A percentile compares a stretch with the other conserved stretches of the same genome.
Evolutionary conservation across 2,888 invertebrate species (phyloP).

Genomic region (Himalopsyche kuldschensis): DNA sequence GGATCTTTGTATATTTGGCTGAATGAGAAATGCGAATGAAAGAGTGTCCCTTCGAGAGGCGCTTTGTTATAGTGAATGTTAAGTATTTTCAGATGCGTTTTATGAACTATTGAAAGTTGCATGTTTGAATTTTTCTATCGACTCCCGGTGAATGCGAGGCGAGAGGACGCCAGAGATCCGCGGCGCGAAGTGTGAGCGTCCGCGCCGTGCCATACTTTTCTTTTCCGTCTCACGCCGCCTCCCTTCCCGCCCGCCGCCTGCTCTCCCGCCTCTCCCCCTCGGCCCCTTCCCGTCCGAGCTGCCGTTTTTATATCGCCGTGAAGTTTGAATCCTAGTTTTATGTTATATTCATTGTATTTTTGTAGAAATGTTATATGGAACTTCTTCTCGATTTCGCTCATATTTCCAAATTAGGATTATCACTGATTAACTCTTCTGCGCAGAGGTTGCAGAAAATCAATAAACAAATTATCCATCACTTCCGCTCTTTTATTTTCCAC

Average conservation of each 20-base stretch:
- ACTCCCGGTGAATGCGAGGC: constrained; percentile 32
- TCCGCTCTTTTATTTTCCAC: constrained; percentile 4
- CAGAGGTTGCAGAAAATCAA: constrained; percentile 34
- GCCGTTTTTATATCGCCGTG: neutral
- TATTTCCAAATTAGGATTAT: constrained; percentile 31
- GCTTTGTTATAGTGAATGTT: constrained; percentile 36
- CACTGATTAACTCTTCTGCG: constrained; percentile 31
- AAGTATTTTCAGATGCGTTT: constrained; percentile 40
- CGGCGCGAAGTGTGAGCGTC: constrained; percentile 24
- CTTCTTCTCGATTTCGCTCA: constrained; percentile 32
- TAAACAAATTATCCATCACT: constrained; percentile 30
- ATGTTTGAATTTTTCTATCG: constrained; percentile 29
- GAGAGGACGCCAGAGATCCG: constrained; percentile 5
- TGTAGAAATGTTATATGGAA: constrained; percentile 35
- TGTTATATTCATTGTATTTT: constrained; percentile 39
- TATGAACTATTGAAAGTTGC: constrained; percentile 34
- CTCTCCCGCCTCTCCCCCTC: neutral
- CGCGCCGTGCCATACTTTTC: constrained; percentile 35
- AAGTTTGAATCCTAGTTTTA: constrained; percentile 1
- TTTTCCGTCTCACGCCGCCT: constrained; percentile 32
- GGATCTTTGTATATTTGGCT: constrained; percentile 32
- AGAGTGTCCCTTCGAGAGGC: constrained; percentile 10
- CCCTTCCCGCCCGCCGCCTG: neutral
- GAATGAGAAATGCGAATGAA: constrained; percentile 24
- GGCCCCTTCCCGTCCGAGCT: neutral